A percentile compares a stretch with the other conserved stretches of the same genome.
These are phyloP conservation scores for Tolypeutes matacus DNA, from an alignment of 2,797 vertebrate species.

Conservation along the genomic window DNA sequence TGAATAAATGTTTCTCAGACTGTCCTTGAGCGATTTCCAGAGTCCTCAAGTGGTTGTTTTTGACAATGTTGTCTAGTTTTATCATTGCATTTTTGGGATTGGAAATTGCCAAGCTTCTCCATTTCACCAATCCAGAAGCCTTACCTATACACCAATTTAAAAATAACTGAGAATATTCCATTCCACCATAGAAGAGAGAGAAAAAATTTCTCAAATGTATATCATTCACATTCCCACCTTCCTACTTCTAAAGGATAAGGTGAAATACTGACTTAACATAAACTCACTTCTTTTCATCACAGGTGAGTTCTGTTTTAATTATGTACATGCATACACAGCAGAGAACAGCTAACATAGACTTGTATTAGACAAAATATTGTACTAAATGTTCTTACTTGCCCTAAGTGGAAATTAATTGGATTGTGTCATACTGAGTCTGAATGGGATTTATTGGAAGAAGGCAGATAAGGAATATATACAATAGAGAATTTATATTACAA, in stretches of 20 bases:
- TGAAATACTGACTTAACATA: not conserved
- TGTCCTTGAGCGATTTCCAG: not conserved
- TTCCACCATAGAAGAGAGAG: not conserved
- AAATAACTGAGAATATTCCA: not conserved
- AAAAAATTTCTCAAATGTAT: not conserved
- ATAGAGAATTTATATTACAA: not conserved
- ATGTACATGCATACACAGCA: not conserved
- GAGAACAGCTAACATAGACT: not conserved
- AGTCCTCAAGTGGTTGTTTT: not conserved
- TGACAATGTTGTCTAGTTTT: not conserved
- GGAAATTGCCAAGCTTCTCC: not conserved
- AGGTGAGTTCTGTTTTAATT: not conserved
- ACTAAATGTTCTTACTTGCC: not conserved
- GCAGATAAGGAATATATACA: not conserved
- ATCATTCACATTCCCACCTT: not conserved
- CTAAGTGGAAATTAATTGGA: not conserved
- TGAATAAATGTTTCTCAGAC: not conserved
- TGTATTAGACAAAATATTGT: not conserved
- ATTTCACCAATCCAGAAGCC: not conserved
- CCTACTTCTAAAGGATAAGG: not conserved
- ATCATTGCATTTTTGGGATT: not conserved
- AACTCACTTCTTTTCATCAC: not conserved
- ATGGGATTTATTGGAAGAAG: not conserved
- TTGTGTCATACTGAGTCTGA: not conserved
- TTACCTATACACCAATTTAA: not conserved